Evolutionary conservation across 2,113 vertebrate genomes (phyloP).

Genomic region (Apus apus): DNA sequence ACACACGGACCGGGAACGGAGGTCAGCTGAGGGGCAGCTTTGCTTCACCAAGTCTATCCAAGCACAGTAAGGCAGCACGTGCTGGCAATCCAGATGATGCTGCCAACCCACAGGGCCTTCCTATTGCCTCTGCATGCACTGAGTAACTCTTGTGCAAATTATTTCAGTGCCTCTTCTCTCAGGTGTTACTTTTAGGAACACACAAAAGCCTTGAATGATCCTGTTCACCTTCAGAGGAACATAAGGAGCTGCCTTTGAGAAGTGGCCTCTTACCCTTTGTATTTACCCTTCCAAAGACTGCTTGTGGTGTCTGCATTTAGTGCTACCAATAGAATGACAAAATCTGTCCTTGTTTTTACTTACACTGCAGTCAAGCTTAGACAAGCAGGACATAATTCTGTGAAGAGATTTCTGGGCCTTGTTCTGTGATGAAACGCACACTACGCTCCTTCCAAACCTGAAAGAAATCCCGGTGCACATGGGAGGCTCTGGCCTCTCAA

Average conservation of each 20-base stretch:
- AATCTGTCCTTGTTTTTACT: background rate
- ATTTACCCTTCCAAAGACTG: background rate
- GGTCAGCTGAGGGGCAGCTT: slow-evolving; percentile 72
- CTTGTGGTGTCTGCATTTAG: background rate
- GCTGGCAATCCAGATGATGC: background rate
- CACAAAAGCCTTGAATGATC: background rate
- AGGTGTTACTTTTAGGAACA: background rate
- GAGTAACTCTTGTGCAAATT: background rate
- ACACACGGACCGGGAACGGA: slow-evolving; percentile 89
- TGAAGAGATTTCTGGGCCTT: background rate
- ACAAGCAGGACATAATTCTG: background rate
- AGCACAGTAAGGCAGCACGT: accelerated
- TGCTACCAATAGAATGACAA: background rate
- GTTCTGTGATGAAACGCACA: background rate
- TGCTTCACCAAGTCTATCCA: accelerated
- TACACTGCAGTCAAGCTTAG: background rate
- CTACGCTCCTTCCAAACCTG: background rate
- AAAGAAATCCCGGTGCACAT: accelerated
- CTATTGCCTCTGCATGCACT: accelerated
- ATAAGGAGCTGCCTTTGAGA: background rate
- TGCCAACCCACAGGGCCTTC: accelerated
- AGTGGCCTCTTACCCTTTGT: background rate
- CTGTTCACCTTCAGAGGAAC: background rate
- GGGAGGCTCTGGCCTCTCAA: background rate
- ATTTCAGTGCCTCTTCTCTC: background rate